Evolutionary conservation across 2,113 vertebrate species (phyloP).

Genomic region (Gracilinanus agilis): DNA sequence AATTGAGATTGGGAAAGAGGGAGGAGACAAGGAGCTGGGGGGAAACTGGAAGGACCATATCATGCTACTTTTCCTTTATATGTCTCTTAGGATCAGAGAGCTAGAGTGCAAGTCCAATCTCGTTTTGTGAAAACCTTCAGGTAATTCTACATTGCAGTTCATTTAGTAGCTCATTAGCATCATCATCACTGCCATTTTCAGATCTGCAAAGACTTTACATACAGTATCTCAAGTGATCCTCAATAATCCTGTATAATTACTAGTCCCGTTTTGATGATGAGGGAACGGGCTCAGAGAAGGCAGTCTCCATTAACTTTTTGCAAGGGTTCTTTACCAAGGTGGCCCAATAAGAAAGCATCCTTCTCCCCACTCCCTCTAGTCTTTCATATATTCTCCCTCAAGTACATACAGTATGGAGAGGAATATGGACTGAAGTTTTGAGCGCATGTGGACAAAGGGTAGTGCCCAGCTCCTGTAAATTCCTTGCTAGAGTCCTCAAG

Average conservation of each 20-base stretch:
- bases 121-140: neutral
- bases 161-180: neutral
- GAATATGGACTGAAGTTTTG: neutral
- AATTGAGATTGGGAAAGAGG: neutral
- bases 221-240: neutral
- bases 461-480: neutral
- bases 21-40: neutral
- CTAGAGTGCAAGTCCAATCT: neutral
- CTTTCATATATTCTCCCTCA: neutral
- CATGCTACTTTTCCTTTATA: neutral
- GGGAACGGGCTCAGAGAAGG: neutral
- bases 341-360: neutral
- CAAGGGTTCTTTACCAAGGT: conserved; percentile 28
- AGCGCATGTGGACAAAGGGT: neutral
- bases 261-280: neutral
- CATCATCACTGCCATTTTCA: neutral
- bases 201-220: neutral
- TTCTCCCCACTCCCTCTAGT: too few species aligned
- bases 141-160: neutral
- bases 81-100: neutral
- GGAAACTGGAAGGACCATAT: neutral
- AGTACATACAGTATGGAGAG: neutral
- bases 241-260: neutral
- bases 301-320: neutral
- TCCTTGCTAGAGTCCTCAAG: neutral